Evolutionary conservation across 1,140 invertebrate genomes (phyloP), one percentile per base, ranked within the genome.

Genomic region (Stegodyphus mimosarum): DNA sequence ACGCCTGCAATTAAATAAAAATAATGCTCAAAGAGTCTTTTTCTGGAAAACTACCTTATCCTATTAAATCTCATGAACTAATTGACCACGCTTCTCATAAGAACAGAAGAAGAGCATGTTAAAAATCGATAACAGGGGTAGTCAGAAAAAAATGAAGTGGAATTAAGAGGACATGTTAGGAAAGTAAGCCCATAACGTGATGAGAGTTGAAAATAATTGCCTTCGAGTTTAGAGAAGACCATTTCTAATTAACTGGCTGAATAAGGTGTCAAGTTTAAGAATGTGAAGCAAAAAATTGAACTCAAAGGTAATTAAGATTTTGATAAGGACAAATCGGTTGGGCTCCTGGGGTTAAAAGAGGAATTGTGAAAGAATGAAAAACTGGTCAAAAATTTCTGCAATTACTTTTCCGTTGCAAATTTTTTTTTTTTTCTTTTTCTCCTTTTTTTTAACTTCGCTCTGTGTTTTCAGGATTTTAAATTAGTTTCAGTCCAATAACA

Each of bases 241-340:
- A 55, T 79, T 79, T 79, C 77, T 79, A 79, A 79, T 79, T 79
- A 79, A 79, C 77, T 79, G 53, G 77, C 77, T 79, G 67, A 79
- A 79, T 79, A 79, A 79, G 77, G 77, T 79, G 77, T 79, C 77
- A 79, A 55, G 77, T 71, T 60, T 11, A 55, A 79, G 77, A 79
- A 70, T 18, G 48, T 71, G n/a, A 53, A 51, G 71, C 15, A 73
- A 79, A 74, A 79, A 79, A 79, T 79, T 51, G 55, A 70, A 77
- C 74, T 66, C 74, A 55, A 66, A 77, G 67, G 77, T 79, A 69
- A 79, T 79, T 79, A 79, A 79, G 77, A 70, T 79, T 71, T 70
- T 79, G 77, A 79, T 79, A 79, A 79, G 77, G 67, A 79, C 77
- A 79, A 79, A 79, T 79, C 64, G 67, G 77, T 17, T 51, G 49